Evolutionary conservation across 2,113 vertebrate species (phyloP).

Genomic region (Lethenteron camtschaticum): DNA sequence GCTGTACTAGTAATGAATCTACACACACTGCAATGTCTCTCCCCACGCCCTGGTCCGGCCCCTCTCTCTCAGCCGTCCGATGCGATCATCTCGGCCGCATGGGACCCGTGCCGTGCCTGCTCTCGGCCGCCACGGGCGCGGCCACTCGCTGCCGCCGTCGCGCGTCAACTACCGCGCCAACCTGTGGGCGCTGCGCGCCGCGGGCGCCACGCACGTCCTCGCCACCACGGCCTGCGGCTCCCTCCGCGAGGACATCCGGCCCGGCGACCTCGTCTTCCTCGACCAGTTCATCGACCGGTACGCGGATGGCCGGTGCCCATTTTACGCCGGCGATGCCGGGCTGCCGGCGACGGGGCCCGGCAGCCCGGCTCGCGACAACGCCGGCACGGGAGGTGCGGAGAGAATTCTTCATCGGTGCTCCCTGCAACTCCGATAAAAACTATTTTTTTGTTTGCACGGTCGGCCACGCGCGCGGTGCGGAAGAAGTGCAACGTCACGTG

Average conservation of each 20-base stretch:
- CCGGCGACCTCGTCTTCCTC: slow-evolving; percentile 68
- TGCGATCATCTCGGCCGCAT: background rate
- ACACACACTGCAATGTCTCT: background rate
- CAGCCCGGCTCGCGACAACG: too few species aligned
- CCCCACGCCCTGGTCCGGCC: background rate
- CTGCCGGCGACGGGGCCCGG: too few species aligned
- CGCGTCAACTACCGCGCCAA: slow-evolving; percentile 78
- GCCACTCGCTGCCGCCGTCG: slow-evolving; percentile 72
- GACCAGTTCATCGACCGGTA: slow-evolving; percentile 95
- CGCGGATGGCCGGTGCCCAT: slow-evolving; percentile 5
- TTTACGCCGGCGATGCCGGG: too few species aligned
- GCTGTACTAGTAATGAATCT: background rate
- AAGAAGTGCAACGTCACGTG: too few species aligned
- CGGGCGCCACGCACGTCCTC: slow-evolving; percentile 66
- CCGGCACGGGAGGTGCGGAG: too few species aligned
- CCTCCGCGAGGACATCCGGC: slow-evolving; percentile 66
- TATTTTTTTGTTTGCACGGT: too few species aligned
- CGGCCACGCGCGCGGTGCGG: too few species aligned
- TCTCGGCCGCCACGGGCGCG: slow-evolving; percentile 44
- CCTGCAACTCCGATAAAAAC: too few species aligned
- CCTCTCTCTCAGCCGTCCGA: background rate
- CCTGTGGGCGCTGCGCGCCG: slow-evolving; percentile 72
- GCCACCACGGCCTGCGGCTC: slow-evolving; percentile 86
- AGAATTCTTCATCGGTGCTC: too few species aligned
- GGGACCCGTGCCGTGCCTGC: background rate